Conservation (phyloP, 1,140 invertebrate species). For the Aphaenogaster rudis region DNA sequence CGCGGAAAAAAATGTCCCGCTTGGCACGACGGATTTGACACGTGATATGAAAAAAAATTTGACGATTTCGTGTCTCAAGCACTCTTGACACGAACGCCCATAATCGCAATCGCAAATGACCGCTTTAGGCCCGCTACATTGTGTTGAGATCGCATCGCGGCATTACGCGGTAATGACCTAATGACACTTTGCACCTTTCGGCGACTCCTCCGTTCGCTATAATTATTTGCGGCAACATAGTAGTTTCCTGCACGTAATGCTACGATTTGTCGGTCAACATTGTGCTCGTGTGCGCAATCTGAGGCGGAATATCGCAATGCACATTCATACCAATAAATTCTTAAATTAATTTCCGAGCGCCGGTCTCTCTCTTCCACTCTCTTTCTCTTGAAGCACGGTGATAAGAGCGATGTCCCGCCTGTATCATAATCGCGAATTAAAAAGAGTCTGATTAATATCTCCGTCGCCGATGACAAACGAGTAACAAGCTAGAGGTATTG, state of each 20-base stretch:
- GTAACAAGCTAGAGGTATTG: slow-evolving; percentile 31
- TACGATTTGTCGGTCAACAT: slow-evolving; percentile 60
- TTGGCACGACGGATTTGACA: background rate
- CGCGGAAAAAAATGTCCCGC: background rate
- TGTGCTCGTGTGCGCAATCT: slow-evolving; percentile 68
- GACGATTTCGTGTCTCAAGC: slow-evolving; percentile 28
- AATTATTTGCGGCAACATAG: slow-evolving; percentile 61
- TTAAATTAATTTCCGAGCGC: slow-evolving; percentile 52
- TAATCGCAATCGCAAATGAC: slow-evolving; percentile 46
- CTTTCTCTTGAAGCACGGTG: background rate
- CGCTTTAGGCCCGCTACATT: slow-evolving; percentile 24
- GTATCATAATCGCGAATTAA: slow-evolving; percentile 13
- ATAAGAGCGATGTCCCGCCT: slow-evolving; percentile 2
- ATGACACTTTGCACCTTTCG: slow-evolving; percentile 74
- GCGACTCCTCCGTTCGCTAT: slow-evolving; percentile 48
- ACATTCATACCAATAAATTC: slow-evolving; percentile 38
- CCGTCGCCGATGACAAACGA: slow-evolving; percentile 16
- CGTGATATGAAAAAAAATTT: slow-evolving; percentile 39
- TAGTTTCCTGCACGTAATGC: slow-evolving; percentile 73
- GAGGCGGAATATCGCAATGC: slow-evolving; percentile 38
- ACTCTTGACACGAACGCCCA: slow-evolving; percentile 39
- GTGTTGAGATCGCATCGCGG: slow-evolving; percentile 46
- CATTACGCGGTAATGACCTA: slow-evolving; percentile 46
- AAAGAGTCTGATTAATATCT: slow-evolving; percentile 36
- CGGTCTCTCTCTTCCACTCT: background rate